These are phyloP conservation scores for Sceloporus tristichus DNA, from an alignment of 2,113 vertebrate genomes.

Conservation along the genomic window DNA sequence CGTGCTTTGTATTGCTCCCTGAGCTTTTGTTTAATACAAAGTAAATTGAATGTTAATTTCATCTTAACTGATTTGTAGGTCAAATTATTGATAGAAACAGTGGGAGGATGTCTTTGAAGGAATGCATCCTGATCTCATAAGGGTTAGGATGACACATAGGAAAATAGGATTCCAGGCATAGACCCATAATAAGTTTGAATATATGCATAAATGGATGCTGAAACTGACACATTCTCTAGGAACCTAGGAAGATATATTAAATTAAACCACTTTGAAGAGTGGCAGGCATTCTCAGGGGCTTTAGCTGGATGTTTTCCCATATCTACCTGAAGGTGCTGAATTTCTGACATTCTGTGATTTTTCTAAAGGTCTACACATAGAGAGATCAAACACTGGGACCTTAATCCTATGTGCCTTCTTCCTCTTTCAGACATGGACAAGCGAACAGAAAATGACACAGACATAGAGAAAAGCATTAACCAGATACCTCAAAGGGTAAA, in stretches of 20 bases:
- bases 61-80: not conserved
- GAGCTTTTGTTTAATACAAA: not conserved
- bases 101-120: not conserved
- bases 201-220: not conserved
- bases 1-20: not conserved
- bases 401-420: not conserved
- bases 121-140: not conserved
- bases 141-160: not conserved
- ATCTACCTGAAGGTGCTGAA: too few species aligned
- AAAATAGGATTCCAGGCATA: not conserved
- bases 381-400: too few species aligned
- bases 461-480: not conserved
- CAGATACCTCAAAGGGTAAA: too few species aligned
- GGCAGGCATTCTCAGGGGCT: too few species aligned
- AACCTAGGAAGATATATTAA: too few species aligned
- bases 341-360: too few species aligned
- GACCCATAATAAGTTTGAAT: not conserved
- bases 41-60: constrained; percentile 7
- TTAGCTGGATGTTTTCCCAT: too few species aligned
- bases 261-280: too few species aligned
- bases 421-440: not conserved
- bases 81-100: not conserved
- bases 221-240: too few species aligned
- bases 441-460: not conserved
- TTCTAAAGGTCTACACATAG: too few species aligned